Percentiles rank a stretch among this genome's conserved stretches.
phyloP scores from a whole-genome alignment of 2,888 invertebrate genomes.

The Xestia sexstrigata region DNA sequence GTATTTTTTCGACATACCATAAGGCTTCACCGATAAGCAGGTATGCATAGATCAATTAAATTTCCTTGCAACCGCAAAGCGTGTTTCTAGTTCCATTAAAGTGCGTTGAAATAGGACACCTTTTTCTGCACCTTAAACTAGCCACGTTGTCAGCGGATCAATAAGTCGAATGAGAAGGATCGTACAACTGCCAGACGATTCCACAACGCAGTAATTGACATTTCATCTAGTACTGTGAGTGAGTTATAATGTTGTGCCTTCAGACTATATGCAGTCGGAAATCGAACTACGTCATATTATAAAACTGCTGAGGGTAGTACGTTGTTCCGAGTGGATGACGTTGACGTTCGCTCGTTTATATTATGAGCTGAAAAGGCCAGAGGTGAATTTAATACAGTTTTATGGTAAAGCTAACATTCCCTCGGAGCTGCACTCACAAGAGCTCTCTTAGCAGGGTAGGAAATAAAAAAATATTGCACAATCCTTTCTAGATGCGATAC shows the following conservation, averaged over 20 bases:
- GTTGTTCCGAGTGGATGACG: slow-evolving; percentile 25
- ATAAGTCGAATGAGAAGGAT: slow-evolving; percentile 53
- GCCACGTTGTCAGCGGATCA: slow-evolving; percentile 49
- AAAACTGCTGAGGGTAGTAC: slow-evolving; percentile 27
- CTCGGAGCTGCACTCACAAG: slow-evolving; percentile 26
- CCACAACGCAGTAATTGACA: slow-evolving; percentile 41
- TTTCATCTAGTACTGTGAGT: slow-evolving; percentile 26
- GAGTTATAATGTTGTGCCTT: slow-evolving; percentile 6
- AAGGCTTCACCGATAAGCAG: background rate
- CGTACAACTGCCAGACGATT: slow-evolving; percentile 31
- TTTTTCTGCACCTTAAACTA: slow-evolving; percentile 39
- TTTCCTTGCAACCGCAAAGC: slow-evolving; percentile 17
- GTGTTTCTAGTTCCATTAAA: slow-evolving; percentile 7
- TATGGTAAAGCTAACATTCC: slow-evolving; percentile 37
- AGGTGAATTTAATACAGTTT: slow-evolving; percentile 40
- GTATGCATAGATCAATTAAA: slow-evolving; percentile 4
- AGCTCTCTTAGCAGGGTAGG: background rate
- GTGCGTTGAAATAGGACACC: slow-evolving; percentile 50
- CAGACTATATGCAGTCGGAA: slow-evolving; percentile 35
- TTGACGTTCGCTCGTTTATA: slow-evolving; percentile 35
- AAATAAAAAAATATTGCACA: slow-evolving; percentile 37
- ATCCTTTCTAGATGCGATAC: slow-evolving; percentile 13
- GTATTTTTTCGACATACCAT: slow-evolving; percentile 8
- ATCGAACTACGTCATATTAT: slow-evolving; percentile 45
- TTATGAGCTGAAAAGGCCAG: slow-evolving; percentile 37